Evolutionary conservation across 2,888 invertebrate genomes (phyloP).

Genomic region (Anaspis maculata): DNA sequence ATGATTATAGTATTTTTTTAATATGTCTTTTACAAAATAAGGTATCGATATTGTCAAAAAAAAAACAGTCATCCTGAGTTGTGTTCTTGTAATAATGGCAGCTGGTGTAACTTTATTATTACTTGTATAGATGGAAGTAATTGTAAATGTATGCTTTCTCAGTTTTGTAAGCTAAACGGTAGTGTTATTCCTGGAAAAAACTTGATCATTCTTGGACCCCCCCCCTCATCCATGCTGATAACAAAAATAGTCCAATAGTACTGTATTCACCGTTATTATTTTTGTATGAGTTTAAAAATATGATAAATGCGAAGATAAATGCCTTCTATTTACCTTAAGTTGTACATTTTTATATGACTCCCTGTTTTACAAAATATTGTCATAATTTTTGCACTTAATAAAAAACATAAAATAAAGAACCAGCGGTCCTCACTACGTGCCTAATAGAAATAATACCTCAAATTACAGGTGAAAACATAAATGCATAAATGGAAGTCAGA

Average conservation of each 20-base stretch:
- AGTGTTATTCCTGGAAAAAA: constrained; percentile 11
- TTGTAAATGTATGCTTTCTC: constrained; percentile 16
- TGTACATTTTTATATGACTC: constrained; percentile 30
- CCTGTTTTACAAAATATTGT: constrained; percentile 29
- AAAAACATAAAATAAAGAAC: constrained; percentile 14
- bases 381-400: constrained; percentile 35
- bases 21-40: constrained; percentile 24
- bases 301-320: constrained; percentile 22
- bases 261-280: constrained; percentile 10
- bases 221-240: constrained; percentile 4
- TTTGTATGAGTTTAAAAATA: constrained; percentile 13
- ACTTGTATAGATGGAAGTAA: constrained; percentile 13
- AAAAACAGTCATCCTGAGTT: constrained; percentile 13
- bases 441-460: too few relatives aligned
- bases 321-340: constrained; percentile 24
- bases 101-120: constrained; percentile 7
- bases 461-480: too few relatives aligned
- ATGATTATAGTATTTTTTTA: constrained; percentile 30
- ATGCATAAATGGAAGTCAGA: too few relatives aligned
- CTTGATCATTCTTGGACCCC: constrained; percentile 6
- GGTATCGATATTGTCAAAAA: constrained; percentile 4
- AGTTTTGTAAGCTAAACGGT: constrained; percentile 16
- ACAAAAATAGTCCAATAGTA: constrained; percentile 9
- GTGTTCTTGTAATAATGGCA: constrained; percentile 15
- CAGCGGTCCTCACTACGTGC: too few relatives aligned